Evolutionary conservation across 2,797 vertebrate species (phyloP), one percentile per base, ranked within the genome.

Genomic region (Cetoscarus ocellatus): DNA sequence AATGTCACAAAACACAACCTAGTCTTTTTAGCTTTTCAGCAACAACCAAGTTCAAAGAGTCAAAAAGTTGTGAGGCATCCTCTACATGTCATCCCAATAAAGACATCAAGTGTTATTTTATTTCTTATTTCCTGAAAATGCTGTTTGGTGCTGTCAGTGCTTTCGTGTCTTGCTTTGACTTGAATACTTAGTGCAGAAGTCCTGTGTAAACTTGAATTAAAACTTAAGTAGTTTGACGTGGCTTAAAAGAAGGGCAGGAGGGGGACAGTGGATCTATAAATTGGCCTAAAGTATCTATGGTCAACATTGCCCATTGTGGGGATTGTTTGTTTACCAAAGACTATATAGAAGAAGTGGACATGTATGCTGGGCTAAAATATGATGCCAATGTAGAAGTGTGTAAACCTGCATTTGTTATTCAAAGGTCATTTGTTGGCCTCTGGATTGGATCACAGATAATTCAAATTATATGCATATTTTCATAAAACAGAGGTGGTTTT

Each of bases 41-140:
- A 76, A 71, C 65, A 75, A 81, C 60, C 58, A 67, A 64, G 39
- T 79, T 72, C 43, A 88, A 68, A 87, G 68, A 68, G 75, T 75
- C 55, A 75, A 75, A 55, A 55, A 48, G 47, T 38, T 50, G 61
- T 42, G 68, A 73, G 49, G 69, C 72, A 75, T 70, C 75, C 71
- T 73, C 68, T 49, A 51, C 63, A 12, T 49, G 67, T 63, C 19
- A 48, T 63, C 69, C 55, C 42, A 19, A 44, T 44, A 38, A 61
- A 53, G 76, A 73, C 58, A 70, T 52, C 70, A 53, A 34, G 38
- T 8, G 19, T 1, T 0, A 27, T 67, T 61, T 60, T 53, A 43
- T 42, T 68, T 73, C 6, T 10, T 17, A 9, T 49, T 5, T 27
- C 3, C 7, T 12, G 75, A 61, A 40, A 42, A 14, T 15, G 43